Base-by-base conservation (phyloP, 1,140 invertebrate species). In the Bombus polaris region DNA sequence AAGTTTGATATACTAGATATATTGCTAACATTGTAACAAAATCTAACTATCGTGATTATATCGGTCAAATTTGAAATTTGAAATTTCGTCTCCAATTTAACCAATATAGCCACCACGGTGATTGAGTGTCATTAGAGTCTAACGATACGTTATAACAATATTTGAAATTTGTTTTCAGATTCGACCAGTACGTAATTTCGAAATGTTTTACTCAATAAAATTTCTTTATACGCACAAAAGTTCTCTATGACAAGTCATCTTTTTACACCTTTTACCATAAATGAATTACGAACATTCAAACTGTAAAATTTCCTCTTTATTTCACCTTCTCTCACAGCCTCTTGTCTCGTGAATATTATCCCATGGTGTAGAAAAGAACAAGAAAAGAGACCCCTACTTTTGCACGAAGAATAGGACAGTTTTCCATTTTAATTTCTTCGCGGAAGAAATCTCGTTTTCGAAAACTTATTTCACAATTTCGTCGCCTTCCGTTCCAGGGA, bases 361-460 rank as follows among this genome's bases (percentile, higher is more conserved):
- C 32, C 35, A 9, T 3, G 35, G 18, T 25, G 8, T 22, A 37
- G 35, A 68, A 37, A 68, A 25, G 8, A 62, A 15, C 0, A 68
- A 22, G 35, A 37, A 37, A 68, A 37, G 3, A 3, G 66, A 8
- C 9, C 32, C 6, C 18, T 15, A 15, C 6, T 28, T 28, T 25
- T 4, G 15, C 8, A 3, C 18, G 9, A 37, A 39, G n/a, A 37
- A 15, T 15, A 22, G 32, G 35, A 13, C 18, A 10, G 68, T 70
- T 70, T 70, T 39, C 37, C 68, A 25, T 65, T 78, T 35, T 75
- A 75, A 75, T 75, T 28, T 75, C n/a, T 12, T 35, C 47, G 22
- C 3, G 47, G 47, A 47, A 75, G 47, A 53, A 75, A 75, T 53
- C 47, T 75, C 44, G 32, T 75, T 75, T 47, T 35, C 73, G 44